Percentiles rank a stretch among this genome's conserved stretches.
Conservation (phyloP, 2,113 vertebrate species). For the Syngnathus typhle region DNA sequence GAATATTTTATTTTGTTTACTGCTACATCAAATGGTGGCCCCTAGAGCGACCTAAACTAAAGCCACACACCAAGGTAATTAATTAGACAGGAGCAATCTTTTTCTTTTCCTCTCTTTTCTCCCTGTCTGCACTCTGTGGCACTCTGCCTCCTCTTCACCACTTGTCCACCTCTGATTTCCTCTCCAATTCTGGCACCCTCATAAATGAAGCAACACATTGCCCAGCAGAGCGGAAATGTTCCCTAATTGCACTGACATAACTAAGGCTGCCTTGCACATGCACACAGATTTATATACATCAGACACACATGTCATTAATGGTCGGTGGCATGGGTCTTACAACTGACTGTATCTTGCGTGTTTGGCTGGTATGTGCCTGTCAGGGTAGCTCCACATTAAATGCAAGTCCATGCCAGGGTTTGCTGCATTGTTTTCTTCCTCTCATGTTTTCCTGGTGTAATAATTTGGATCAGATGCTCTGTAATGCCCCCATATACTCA, state of each 20-base stretch:
- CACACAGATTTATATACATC: conserved; percentile 30
- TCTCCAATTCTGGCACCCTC: conserved; percentile 42
- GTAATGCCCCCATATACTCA: conserved; percentile 47
- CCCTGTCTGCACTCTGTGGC: conserved; percentile 18
- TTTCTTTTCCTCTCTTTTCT: conserved; percentile 16
- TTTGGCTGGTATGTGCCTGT: conserved; percentile 52
- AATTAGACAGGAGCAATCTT: conserved; percentile 27
- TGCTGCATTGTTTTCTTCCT: conserved; percentile 40
- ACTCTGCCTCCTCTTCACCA: conserved; percentile 31
- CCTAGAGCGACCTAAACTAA: neutral
- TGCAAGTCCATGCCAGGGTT: conserved; percentile 29
- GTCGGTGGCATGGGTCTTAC: neutral
- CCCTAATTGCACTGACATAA: conserved; percentile 61
- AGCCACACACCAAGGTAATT: neutral
- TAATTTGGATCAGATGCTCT: conserved; percentile 63
- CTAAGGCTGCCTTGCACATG: conserved; percentile 41
- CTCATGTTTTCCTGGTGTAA: conserved; percentile 55
- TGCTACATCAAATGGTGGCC: neutral
- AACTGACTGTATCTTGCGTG: conserved; percentile 25
- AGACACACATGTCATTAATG: conserved; percentile 35
- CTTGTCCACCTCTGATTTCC: conserved; percentile 41
- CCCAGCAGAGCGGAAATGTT: conserved; percentile 65
- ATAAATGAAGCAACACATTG: conserved; percentile 67
- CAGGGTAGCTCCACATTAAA: conserved; percentile 52
- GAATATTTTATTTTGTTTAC: neutral